Conservation (phyloP, 2,888 invertebrate genomes). For the Hyalella azteca region DNA sequence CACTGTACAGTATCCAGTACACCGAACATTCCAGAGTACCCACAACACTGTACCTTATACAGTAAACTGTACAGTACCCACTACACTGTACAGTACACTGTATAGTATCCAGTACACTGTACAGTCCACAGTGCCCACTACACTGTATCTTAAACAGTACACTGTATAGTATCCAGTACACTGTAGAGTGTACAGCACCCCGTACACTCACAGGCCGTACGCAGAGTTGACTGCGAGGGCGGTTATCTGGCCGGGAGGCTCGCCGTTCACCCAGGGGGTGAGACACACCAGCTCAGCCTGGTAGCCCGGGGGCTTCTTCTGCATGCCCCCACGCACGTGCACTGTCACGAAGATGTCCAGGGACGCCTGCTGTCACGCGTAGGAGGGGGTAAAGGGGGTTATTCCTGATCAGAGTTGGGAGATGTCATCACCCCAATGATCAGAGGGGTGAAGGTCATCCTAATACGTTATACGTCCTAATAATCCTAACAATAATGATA, state of each 20-base stretch:
- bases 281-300: conserved; percentile 92
- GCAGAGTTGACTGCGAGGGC: conserved; percentile 93
- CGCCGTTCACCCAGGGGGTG: conserved; percentile 79
- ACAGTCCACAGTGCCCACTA: too few relatives aligned
- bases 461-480: too few relatives aligned
- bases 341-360: conserved; percentile 65
- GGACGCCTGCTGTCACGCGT: conserved; percentile 54
- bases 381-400: too few relatives aligned
- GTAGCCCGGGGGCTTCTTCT: conserved; percentile 93
- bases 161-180: too few relatives aligned
- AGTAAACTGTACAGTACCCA: too few relatives aligned
- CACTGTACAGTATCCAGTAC: neutral
- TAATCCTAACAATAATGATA: too few relatives aligned
- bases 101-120: neutral
- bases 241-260: conserved; percentile 83
- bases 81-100: too few relatives aligned
- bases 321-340: conserved; percentile 75
- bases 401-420: too few relatives aligned
- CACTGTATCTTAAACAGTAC: too few relatives aligned
- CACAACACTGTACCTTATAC: too few relatives aligned
- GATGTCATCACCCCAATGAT: too few relatives aligned
- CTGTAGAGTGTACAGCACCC: neutral
- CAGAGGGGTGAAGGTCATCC: too few relatives aligned
- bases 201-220: conserved; percentile 89
- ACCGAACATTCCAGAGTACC: neutral